A percentile compares a stretch with the other conserved stretches of the same genome.
phyloP scores from a whole-genome alignment of 2,113 vertebrate genomes.

The Rhinopithecus roxellana region DNA sequence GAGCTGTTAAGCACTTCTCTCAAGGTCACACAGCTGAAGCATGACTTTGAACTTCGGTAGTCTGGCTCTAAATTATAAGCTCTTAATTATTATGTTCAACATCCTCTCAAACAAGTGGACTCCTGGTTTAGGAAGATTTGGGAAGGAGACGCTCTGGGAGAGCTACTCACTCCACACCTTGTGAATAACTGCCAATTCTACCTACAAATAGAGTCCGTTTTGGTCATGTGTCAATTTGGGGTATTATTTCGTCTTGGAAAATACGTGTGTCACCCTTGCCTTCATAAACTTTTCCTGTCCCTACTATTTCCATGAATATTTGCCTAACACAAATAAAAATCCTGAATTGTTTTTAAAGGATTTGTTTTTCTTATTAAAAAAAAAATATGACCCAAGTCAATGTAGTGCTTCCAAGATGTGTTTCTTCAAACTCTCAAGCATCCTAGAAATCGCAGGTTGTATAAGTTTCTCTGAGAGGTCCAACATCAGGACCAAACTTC shows the following conservation, averaged over 20 bases:
- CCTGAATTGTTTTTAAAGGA: slow-evolving; percentile 21
- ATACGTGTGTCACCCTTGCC: background rate
- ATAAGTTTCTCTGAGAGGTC: background rate
- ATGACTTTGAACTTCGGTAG: background rate
- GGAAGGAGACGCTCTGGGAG: background rate
- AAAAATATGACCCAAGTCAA: background rate
- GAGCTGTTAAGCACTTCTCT: background rate
- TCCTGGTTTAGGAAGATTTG: background rate
- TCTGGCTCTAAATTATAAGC: background rate
- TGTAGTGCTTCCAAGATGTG: background rate
- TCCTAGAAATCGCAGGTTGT: background rate
- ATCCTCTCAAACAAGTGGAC: background rate
- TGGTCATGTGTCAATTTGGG: background rate
- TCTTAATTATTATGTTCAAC: background rate
- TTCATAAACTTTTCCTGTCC: background rate
- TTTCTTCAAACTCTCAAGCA: background rate
- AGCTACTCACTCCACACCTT: background rate
- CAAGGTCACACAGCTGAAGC: background rate
- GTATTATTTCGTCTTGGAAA: background rate
- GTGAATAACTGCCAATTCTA: background rate
- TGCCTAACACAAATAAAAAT: slow-evolving; percentile 42
- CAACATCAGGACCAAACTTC: background rate
- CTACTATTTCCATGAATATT: background rate
- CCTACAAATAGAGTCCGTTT: background rate
- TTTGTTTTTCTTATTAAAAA: background rate